phyloP scores from a whole-genome alignment of 2,113 vertebrate genomes.

The Jacana jacana region DNA sequence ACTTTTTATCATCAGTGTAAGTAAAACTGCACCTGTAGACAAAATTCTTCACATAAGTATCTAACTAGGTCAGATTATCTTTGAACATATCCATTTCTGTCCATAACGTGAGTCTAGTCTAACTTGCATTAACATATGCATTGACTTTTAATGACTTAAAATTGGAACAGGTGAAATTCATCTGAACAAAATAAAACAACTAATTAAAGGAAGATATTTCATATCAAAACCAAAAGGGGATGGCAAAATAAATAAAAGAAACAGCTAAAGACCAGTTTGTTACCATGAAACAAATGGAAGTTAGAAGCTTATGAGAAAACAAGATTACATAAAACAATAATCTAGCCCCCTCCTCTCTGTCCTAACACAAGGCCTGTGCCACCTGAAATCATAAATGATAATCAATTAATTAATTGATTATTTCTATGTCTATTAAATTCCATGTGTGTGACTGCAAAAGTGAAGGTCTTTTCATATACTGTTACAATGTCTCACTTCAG shows the following conservation, averaged over 20 bases:
- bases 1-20: not conserved
- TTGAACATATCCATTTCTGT: not conserved
- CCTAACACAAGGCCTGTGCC: not conserved
- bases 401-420: not conserved
- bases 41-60: not conserved
- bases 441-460: not conserved
- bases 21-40: not conserved
- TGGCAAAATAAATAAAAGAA: not conserved
- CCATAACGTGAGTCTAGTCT: not conserved
- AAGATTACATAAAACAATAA: not conserved
- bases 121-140: not conserved
- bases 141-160: not conserved
- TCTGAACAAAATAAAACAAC: not conserved
- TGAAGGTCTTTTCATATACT: not conserved
- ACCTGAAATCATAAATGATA: not conserved
- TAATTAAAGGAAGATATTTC: not conserved
- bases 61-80: not conserved
- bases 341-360: accelerated
- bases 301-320: not conserved
- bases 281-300: not conserved
- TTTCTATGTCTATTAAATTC: not conserved
- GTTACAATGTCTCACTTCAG: not conserved
- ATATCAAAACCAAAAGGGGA: not conserved
- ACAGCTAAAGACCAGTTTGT: not conserved
- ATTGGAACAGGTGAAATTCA: not conserved